Evolutionary conservation across 2,113 vertebrate genomes (phyloP).

Genomic region (Daubentonia madagascariensis): DNA sequence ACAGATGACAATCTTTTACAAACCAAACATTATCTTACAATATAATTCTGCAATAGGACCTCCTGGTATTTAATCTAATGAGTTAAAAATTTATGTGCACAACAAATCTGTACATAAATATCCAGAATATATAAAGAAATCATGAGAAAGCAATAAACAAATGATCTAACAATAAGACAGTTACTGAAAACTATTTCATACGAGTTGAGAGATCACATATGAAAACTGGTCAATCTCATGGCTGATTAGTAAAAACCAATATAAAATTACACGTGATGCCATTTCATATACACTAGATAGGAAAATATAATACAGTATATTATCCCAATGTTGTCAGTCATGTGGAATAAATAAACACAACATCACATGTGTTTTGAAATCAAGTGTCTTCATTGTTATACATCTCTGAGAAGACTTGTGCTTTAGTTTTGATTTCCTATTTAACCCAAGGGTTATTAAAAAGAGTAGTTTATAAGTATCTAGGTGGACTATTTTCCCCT

Average conservation of each 20-base stretch:
- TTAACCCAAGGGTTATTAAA: neutral
- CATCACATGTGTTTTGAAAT: neutral
- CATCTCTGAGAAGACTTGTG: neutral
- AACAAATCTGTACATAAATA: neutral
- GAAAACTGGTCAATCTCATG: neutral
- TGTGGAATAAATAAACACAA: neutral
- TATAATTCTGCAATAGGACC: neutral
- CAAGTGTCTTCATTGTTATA: neutral
- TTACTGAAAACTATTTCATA: neutral
- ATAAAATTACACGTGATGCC: neutral
- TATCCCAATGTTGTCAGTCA: neutral
- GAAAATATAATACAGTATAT: neutral
- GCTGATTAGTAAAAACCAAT: neutral
- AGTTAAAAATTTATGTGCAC: neutral
- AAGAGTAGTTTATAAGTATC: neutral
- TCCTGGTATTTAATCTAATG: neutral
- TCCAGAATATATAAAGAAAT: neutral
- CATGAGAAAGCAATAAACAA: neutral
- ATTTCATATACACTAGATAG: neutral
- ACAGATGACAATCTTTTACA: neutral
- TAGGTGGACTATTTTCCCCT: neutral
- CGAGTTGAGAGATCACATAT: neutral
- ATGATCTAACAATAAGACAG: neutral
- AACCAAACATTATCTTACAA: neutral
- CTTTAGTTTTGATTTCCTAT: slow-evolving; percentile 36